Conservation (phyloP, 2,113 vertebrate genomes). For the Alethe castanea region DNA sequence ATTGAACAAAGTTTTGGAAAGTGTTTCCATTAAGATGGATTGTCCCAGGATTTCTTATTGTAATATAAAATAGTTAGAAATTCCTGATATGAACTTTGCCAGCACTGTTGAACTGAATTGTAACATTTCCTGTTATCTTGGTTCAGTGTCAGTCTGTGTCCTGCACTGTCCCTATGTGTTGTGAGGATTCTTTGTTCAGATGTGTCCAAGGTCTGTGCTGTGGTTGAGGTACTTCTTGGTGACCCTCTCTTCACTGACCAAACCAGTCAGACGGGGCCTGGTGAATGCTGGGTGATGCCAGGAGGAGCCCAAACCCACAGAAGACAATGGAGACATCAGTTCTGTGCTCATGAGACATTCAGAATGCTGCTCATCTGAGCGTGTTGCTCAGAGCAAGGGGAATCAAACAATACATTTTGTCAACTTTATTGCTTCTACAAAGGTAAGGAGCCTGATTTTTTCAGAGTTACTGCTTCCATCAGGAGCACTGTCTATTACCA, state of each 20-base stretch:
- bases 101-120: not conserved
- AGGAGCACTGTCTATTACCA: not conserved
- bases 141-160: not conserved
- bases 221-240: not conserved
- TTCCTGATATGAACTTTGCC: not conserved
- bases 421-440: not conserved
- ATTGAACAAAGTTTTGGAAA: not conserved
- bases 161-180: not conserved
- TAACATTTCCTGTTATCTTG: not conserved
- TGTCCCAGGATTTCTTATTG: not conserved
- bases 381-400: not conserved
- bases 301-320: not conserved
- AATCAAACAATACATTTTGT: not conserved
- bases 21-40: not conserved
- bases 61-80: not conserved
- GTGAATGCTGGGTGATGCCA: not conserved
- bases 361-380: not conserved
- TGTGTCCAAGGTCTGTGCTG: not conserved
- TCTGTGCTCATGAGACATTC: not conserved
- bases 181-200: not conserved
- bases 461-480: not conserved
- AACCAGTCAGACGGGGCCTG: not conserved
- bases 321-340: not conserved
- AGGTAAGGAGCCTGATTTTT: not conserved
- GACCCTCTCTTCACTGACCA: not conserved